These are phyloP conservation scores for Potamilus streckersoni DNA, from an alignment of 1,140 invertebrate genomes.

Conservation along the genomic window DNA sequence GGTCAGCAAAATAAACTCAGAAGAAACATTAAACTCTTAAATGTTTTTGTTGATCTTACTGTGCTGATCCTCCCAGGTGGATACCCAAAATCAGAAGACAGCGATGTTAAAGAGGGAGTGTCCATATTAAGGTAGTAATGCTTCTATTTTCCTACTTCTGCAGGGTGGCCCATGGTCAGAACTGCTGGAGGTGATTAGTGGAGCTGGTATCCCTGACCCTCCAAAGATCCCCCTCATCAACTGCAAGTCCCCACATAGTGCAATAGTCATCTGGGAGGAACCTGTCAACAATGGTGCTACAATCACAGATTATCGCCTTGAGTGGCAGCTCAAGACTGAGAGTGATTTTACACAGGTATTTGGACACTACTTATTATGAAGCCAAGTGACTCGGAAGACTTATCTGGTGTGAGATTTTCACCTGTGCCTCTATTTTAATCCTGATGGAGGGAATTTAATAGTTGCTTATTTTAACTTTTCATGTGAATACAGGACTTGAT, in stretches of 20 bases:
- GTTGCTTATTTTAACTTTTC: too few relatives aligned
- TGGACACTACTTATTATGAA: conserved; percentile 1
- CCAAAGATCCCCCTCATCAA: conserved; percentile 73
- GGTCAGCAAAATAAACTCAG: too few relatives aligned
- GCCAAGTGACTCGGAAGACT: not conserved
- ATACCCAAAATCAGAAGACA: too few relatives aligned
- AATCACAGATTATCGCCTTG: conserved; percentile 82
- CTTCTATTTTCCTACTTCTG: conserved; percentile 20
- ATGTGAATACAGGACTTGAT: too few relatives aligned
- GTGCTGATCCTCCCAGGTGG: not conserved
- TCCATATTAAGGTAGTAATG: too few relatives aligned
- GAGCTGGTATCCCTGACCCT: conserved; percentile 83
- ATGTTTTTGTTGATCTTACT: not conserved
- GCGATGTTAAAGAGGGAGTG: too few relatives aligned
- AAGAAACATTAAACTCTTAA: too few relatives aligned
- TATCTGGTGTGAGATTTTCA: not conserved
- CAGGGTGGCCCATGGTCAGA: conserved; percentile 82
- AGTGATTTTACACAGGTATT: conserved; percentile 61
- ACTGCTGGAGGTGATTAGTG: conserved; percentile 78
- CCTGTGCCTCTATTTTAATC: conserved; percentile 2
- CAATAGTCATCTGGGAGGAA: conserved; percentile 80
- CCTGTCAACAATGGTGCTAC: conserved; percentile 83
- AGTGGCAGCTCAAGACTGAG: conserved; percentile 74
- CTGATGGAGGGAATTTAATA: not conserved
- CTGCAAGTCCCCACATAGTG: conserved; percentile 75